Conservation (phyloP, 2,797 vertebrate species). For the Onychomys arenicola region DNA sequence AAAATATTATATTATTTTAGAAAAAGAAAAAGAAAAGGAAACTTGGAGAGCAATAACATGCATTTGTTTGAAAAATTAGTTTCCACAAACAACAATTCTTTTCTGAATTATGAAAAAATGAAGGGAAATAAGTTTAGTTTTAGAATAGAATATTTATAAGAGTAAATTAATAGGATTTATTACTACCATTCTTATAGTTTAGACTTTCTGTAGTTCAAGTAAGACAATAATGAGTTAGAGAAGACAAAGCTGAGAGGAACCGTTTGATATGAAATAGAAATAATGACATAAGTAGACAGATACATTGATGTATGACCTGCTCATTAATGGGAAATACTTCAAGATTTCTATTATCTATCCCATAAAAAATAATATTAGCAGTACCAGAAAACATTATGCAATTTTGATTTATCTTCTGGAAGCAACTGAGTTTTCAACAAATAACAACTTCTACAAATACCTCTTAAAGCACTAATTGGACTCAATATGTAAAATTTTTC, state of each 20-base stretch:
- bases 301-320: neutral
- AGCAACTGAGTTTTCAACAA: slow-evolving; percentile 68
- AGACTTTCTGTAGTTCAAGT: neutral
- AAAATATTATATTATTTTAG: slow-evolving; percentile 44
- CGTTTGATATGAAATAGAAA: neutral
- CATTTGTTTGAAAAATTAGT: neutral
- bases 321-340: slow-evolving; percentile 43
- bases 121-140: slow-evolving; percentile 10
- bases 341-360: slow-evolving; percentile 69
- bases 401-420: slow-evolving; percentile 76
- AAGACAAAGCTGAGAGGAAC: slow-evolving; percentile 22
- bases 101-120: neutral
- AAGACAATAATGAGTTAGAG: neutral
- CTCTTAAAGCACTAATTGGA: neutral
- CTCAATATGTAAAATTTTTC: neutral
- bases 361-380: slow-evolving; percentile 79
- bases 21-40: neutral
- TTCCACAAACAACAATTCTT: neutral
- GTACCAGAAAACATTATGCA: slow-evolving; percentile 67
- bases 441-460: slow-evolving; percentile 76
- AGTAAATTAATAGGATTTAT: neutral
- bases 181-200: neutral
- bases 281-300: neutral
- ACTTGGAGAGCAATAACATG: neutral
- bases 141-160: slow-evolving; percentile 2